phyloP scores from a whole-genome alignment of 2,113 vertebrate species.

The Zosterops lateralis region DNA sequence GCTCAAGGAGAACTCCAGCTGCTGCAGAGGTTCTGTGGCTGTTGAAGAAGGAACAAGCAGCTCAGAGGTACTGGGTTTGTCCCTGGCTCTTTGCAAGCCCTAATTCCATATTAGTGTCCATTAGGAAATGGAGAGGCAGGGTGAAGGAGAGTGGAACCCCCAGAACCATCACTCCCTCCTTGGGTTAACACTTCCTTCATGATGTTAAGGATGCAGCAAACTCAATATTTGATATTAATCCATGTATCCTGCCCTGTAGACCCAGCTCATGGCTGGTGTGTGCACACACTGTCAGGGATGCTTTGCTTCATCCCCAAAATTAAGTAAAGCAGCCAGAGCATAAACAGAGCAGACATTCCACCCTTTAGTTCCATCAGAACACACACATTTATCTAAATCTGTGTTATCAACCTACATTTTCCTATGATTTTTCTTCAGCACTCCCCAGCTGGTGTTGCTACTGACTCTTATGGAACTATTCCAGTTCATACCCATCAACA shows the following conservation, averaged over 20 bases:
- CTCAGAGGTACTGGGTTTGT: background rate
- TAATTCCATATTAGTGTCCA: background rate
- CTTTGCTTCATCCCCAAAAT: background rate
- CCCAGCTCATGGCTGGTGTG: background rate
- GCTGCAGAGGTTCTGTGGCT: fast-evolving
- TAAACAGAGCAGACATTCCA: background rate
- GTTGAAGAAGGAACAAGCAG: background rate
- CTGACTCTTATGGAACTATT: background rate
- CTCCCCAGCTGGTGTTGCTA: background rate
- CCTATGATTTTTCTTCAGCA: background rate
- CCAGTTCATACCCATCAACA: background rate
- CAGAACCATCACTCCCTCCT: background rate
- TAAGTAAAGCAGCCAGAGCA: background rate
- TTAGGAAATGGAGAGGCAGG: background rate
- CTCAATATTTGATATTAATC: background rate
- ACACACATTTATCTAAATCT: background rate
- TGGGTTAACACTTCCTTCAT: background rate
- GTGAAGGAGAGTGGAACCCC: background rate
- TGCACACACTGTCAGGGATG: background rate
- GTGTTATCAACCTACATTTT: background rate
- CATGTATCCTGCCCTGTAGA: fast-evolving
- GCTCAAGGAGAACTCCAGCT: background rate
- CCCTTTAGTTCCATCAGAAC: background rate
- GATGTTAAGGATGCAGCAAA: background rate
- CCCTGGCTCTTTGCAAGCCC: background rate